Conservation (phyloP, 1,140 invertebrate species). For the Apis cerana region DNA sequence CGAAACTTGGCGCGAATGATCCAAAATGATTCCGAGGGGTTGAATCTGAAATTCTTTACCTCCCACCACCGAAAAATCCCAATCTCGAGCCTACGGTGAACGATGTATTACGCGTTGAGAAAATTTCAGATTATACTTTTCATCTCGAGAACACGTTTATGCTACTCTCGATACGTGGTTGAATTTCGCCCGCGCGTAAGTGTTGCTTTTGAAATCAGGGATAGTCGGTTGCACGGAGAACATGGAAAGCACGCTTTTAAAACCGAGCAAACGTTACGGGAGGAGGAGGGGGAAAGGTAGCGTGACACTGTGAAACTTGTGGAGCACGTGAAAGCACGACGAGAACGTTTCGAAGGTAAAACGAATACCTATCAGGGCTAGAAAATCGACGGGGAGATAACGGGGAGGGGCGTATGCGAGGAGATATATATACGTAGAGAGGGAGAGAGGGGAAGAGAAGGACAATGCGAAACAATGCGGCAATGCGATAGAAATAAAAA, state of each 20-base stretch:
- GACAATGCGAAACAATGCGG: slow-evolving; percentile 14
- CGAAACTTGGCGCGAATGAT: slow-evolving; percentile 34
- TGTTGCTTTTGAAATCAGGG: background rate
- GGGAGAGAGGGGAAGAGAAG: background rate
- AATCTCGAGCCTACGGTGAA: background rate
- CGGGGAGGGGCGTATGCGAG: too few species aligned
- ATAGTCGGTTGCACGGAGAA: background rate
- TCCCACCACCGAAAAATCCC: too few species aligned
- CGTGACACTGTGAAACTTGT: background rate
- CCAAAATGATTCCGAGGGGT: slow-evolving; percentile 13
- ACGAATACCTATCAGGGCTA: slow-evolving; percentile 17
- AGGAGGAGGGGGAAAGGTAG: background rate
- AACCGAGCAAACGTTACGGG: background rate
- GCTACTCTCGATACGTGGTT: background rate
- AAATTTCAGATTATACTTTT: background rate
- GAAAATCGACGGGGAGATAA: slow-evolving; percentile 11
- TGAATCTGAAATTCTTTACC: slow-evolving; percentile 44
- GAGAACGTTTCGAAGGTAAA: slow-evolving; percentile 13
- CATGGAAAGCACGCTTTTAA: slow-evolving; percentile 6
- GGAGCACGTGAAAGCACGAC: slow-evolving; percentile 36
- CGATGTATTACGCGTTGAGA: too few species aligned
- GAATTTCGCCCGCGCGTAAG: background rate
- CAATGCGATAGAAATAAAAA: slow-evolving; percentile 21
- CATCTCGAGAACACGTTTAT: background rate
- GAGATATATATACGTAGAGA: too few species aligned